Conservation (phyloP, 2,797 vertebrate genomes). For the Garrulus glandarius region DNA sequence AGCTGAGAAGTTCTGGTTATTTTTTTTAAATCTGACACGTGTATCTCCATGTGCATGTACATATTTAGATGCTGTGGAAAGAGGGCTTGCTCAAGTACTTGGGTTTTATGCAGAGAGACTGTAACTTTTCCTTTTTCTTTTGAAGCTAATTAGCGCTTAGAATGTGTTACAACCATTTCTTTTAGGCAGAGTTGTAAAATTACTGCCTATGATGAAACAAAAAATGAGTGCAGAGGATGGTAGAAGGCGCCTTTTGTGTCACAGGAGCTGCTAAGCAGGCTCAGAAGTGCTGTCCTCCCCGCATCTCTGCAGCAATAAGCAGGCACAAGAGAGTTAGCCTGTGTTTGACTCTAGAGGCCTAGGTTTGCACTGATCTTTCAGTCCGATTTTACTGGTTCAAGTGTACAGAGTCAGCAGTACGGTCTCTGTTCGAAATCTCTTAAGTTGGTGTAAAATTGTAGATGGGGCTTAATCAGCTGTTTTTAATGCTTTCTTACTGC, state of each 20-base stretch:
- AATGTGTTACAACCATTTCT: background rate
- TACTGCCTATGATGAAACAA: background rate
- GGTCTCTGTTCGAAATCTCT: background rate
- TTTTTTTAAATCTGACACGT: background rate
- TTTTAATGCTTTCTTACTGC: background rate
- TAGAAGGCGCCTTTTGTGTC: background rate
- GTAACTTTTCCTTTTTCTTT: background rate
- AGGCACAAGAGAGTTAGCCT: background rate
- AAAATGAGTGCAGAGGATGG: background rate
- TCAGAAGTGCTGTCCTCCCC: background rate
- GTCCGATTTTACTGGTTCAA: rapidly evolving
- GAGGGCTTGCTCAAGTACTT: background rate
- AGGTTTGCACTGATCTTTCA: background rate
- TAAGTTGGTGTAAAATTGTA: background rate
- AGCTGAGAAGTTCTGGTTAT: background rate
- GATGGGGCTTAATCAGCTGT: background rate
- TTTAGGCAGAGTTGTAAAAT: background rate
- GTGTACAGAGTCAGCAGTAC: background rate
- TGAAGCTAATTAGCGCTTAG: background rate
- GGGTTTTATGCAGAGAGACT: background rate
- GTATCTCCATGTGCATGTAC: background rate
- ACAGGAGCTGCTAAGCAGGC: background rate
- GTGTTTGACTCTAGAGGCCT: background rate
- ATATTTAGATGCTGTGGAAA: background rate
- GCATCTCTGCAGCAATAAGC: rapidly evolving